These are phyloP conservation scores for Drosophila nannoptera DNA, from an alignment of 1,140 invertebrate species.

Conservation along the genomic window DNA sequence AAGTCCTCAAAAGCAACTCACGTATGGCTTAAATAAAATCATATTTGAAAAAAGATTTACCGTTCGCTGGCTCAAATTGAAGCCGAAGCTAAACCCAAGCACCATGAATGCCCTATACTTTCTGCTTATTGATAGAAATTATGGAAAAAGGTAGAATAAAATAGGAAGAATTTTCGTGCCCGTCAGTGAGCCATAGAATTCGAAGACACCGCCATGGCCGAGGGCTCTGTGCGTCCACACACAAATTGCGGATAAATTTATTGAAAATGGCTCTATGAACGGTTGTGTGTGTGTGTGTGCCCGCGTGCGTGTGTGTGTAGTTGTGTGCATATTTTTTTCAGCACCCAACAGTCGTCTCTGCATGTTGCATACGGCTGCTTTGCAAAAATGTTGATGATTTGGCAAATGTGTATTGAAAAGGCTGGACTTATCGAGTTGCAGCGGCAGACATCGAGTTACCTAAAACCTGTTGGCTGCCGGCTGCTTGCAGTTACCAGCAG, in stretches of 20 bases:
- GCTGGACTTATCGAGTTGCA: constrained; percentile 67
- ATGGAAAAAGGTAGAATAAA: constrained; percentile 43
- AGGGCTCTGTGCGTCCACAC: constrained; percentile 36
- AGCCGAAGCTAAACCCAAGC: constrained; percentile 38
- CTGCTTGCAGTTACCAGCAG: constrained; percentile 10
- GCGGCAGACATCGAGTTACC: constrained; percentile 1
- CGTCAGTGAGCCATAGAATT: constrained; percentile 46
- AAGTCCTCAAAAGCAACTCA: constrained; percentile 43
- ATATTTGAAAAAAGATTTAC: constrained; percentile 38
- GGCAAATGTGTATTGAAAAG: constrained; percentile 69
- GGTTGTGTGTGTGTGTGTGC: constrained; percentile 15
- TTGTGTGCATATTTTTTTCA: constrained; percentile 29
- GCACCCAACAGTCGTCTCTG: constrained; percentile 33
- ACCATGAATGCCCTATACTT: constrained; percentile 22
- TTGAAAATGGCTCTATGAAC: constrained; percentile 68
- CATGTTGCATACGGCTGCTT: constrained; percentile 57
- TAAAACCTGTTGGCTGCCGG: neutral
- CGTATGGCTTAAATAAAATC: constrained; percentile 55
- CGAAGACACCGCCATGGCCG: constrained; percentile 33
- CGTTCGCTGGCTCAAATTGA: constrained; percentile 34
- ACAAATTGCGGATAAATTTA: constrained; percentile 71
- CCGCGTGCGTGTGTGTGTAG: neutral
- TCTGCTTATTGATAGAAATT: constrained; percentile 38
- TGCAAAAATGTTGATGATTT: constrained; percentile 73
- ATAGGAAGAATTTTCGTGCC: neutral